phyloP scores from a whole-genome alignment of 2,113 vertebrate species.

The Corythornis vintsioides region DNA sequence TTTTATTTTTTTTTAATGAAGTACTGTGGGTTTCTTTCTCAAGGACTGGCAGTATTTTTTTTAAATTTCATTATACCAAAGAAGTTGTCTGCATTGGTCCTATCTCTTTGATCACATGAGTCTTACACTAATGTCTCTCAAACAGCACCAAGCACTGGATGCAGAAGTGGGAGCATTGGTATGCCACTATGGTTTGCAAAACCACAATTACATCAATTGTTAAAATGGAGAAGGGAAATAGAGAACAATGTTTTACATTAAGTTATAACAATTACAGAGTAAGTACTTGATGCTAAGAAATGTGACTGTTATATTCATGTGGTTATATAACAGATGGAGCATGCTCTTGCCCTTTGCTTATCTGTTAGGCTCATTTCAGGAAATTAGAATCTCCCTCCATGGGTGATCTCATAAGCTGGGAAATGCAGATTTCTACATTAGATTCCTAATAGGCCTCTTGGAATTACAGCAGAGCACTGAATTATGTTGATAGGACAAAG shows the following conservation, averaged over 20 bases:
- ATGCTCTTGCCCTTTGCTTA: constrained; percentile 12
- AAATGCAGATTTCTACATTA: background rate
- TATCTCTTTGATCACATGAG: background rate
- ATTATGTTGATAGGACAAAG: background rate
- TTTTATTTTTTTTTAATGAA: background rate
- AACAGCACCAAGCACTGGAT: background rate
- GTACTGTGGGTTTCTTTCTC: background rate
- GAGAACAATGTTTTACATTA: constrained; percentile 26
- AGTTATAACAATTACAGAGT: constrained; percentile 47
- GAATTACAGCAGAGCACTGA: background rate
- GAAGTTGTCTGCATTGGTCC: background rate
- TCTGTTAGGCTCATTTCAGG: constrained; percentile 10
- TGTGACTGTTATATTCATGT: constrained; percentile 48
- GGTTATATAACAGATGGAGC: constrained; percentile 31
- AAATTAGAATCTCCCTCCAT: constrained; percentile 6
- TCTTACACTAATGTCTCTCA: background rate
- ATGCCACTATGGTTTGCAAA: background rate
- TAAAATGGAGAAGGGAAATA: background rate
- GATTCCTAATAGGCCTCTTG: background rate
- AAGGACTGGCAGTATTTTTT: background rate
- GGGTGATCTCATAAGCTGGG: background rate
- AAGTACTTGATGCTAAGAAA: constrained; percentile 46
- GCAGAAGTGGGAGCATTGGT: background rate
- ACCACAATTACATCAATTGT: constrained; percentile 40
- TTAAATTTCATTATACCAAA: background rate